Conservation (phyloP, 2,113 vertebrate species). For the Archocentrus centrarchus region DNA sequence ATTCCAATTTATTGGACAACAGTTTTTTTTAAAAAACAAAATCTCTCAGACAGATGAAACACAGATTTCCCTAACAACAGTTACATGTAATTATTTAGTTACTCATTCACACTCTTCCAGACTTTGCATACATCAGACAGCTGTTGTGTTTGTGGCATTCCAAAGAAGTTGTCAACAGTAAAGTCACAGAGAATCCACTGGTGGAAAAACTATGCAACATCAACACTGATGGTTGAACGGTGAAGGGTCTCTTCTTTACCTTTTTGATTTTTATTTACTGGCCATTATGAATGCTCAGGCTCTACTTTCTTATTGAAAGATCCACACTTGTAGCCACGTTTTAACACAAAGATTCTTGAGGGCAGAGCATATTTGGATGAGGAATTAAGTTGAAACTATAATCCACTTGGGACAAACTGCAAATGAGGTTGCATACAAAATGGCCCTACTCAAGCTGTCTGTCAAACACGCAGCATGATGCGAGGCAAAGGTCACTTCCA, state of each 20-base stretch:
- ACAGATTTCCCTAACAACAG: background rate
- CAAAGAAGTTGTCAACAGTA: background rate
- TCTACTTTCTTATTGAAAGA: conserved; percentile 31
- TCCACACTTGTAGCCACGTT: conserved; percentile 46
- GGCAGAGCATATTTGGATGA: conserved; percentile 51
- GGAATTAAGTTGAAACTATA: conserved; percentile 61
- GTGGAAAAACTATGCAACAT: background rate
- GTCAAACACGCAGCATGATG: conserved; percentile 56
- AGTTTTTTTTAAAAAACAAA: accelerated
- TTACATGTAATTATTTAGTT: background rate
- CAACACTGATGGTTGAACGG: background rate
- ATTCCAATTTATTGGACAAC: background rate
- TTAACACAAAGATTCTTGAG: conserved; percentile 43
- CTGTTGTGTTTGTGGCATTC: background rate
- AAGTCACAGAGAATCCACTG: background rate
- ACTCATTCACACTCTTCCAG: background rate
- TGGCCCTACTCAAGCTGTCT: conserved; percentile 33
- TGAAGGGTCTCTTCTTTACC: background rate
- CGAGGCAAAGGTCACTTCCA: conserved; percentile 67
- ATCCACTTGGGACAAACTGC: conserved; percentile 51
- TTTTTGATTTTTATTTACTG: background rate
- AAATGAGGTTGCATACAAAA: conserved; percentile 53
- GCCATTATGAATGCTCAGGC: background rate
- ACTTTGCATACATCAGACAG: background rate
- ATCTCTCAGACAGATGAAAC: too few relatives aligned